Evolutionary conservation across 2,113 vertebrate genomes (phyloP).

Genomic region (Variabilichromis moorii): DNA sequence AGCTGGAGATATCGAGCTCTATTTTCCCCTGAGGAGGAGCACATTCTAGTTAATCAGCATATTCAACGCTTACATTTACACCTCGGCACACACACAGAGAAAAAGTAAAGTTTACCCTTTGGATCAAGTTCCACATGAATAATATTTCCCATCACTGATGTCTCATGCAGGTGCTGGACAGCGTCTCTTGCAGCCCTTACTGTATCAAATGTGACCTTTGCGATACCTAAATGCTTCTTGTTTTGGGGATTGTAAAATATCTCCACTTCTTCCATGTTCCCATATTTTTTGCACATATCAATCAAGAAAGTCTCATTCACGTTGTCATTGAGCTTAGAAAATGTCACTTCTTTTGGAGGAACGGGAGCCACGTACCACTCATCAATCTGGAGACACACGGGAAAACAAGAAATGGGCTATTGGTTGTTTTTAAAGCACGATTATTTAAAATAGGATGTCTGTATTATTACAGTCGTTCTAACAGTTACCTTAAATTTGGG

Average conservation of each 20-base stretch:
- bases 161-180: slow-evolving; percentile 84
- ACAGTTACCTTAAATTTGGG: slow-evolving; percentile 87
- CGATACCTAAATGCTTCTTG: slow-evolving; percentile 93
- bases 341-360: slow-evolving; percentile 95
- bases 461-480: not conserved
- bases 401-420: not conserved
- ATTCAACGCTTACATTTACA: not conserved
- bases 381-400: slow-evolving; percentile 77
- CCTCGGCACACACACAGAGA: rapidly evolving
- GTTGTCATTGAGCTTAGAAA: slow-evolving; percentile 94
- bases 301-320: slow-evolving; percentile 85
- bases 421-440: not conserved
- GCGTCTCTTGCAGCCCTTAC: slow-evolving; percentile 85
- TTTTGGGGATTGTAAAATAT: slow-evolving; percentile 92
- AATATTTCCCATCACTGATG: slow-evolving; percentile 95
- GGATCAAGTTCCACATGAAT: slow-evolving; percentile 96
- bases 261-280: slow-evolving; percentile 87
- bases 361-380: slow-evolving; percentile 90
- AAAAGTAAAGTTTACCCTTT: slow-evolving; percentile 75
- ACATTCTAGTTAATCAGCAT: not conserved
- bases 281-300: slow-evolving; percentile 91
- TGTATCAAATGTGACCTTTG: slow-evolving; percentile 89
- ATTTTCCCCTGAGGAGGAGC: slow-evolving; percentile 79
- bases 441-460: not conserved
- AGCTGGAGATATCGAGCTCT: slow-evolving; percentile 87